Percentiles rank a stretch among this genome's conserved stretches.
Conservation (phyloP, 92 coral and sea anemone species). For the Siderastrea siderea region DNA sequence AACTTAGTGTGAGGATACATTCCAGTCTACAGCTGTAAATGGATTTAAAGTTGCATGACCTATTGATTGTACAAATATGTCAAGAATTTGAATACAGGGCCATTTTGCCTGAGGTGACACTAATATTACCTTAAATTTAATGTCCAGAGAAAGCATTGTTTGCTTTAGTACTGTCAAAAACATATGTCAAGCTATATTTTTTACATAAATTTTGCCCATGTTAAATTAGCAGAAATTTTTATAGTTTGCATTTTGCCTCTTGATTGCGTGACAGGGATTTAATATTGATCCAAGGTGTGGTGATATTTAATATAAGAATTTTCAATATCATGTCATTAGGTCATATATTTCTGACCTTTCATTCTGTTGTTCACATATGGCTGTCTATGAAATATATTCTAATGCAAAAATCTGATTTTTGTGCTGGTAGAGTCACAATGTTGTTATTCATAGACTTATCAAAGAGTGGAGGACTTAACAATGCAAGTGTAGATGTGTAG, state of each 20-base stretch:
- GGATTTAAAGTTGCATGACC: conserved; percentile 4
- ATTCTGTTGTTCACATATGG: background rate
- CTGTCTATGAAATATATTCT: conserved; percentile 3
- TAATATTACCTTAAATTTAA: background rate
- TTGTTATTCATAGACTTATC: background rate
- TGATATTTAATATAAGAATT: conserved; percentile 21
- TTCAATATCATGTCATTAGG: conserved; percentile 1
- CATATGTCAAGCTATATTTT: background rate
- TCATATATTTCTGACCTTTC: conserved; percentile 27
- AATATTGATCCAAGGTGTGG: conserved; percentile 31
- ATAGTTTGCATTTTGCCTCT: background rate
- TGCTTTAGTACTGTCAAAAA: background rate
- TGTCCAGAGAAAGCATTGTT: background rate
- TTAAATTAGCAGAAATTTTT: background rate
- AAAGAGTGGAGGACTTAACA: background rate
- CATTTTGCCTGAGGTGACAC: background rate
- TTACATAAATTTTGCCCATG: no score
- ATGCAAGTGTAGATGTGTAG: background rate
- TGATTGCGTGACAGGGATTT: conserved; percentile 15
- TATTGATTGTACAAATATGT: background rate
- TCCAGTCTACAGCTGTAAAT: no score
- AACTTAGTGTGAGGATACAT: background rate
- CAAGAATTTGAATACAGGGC: background rate
- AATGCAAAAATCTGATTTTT: background rate
- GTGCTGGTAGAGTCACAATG: background rate